Percentiles rank a stretch among this genome's conserved stretches.
These are phyloP conservation scores for Amphiprion clarkii DNA, from an alignment of 2,797 vertebrate species.

Conservation along the genomic window DNA sequence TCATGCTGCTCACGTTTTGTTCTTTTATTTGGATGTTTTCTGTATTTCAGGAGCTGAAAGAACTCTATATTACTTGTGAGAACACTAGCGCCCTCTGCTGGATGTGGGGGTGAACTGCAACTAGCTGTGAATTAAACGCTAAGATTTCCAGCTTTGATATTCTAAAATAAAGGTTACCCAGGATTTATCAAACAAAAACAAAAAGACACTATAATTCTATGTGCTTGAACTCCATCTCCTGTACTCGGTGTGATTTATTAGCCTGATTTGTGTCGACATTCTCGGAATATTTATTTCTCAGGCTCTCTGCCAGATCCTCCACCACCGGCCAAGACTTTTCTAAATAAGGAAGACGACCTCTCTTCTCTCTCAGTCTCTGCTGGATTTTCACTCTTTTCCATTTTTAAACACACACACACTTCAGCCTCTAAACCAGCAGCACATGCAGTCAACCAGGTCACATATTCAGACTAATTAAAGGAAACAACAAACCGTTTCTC, in stretches of 20 bases:
- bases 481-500: too few species aligned
- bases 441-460: too few species aligned
- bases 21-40: background rate
- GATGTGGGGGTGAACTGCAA: slow-evolving; percentile 26
- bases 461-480: too few species aligned
- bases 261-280: background rate
- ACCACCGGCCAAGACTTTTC: slow-evolving; percentile 27
- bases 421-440: background rate
- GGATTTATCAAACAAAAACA: background rate
- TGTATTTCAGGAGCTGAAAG: background rate
- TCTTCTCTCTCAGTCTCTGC: background rate
- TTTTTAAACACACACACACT: background rate
- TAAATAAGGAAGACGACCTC: slow-evolving; percentile 60
- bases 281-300: slow-evolving; percentile 27
- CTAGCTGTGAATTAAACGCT: background rate
- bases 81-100: slow-evolving; percentile 33
- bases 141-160: too few species aligned
- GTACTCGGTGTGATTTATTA: background rate
- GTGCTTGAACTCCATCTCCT: background rate
- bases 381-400: background rate
- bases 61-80: background rate
- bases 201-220: background rate
- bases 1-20: slow-evolving; percentile 1
- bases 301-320: slow-evolving; percentile 38
- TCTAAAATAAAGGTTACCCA: background rate